These are phyloP conservation scores for Sinosuthora webbiana DNA, from an alignment of 2,113 vertebrate species.

Conservation along the genomic window DNA sequence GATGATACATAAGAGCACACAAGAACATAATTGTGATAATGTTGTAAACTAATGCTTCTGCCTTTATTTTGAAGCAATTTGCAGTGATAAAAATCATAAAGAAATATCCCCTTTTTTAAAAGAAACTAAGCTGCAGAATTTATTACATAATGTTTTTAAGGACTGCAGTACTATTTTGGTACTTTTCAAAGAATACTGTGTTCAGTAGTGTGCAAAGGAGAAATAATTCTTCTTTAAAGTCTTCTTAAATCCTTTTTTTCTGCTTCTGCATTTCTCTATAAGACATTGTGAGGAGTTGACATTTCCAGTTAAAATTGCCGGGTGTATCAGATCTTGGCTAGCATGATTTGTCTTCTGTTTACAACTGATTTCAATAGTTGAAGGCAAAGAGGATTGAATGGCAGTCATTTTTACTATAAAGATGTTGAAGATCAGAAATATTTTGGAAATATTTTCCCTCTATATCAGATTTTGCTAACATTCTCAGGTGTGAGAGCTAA, in stretches of 20 bases:
- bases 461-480: neutral
- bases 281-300: neutral
- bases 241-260: neutral
- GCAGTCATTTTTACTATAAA: neutral
- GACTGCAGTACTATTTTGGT: neutral
- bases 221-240: neutral
- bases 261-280: neutral
- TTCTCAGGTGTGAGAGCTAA: neutral
- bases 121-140: neutral
- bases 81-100: neutral
- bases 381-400: neutral
- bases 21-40: neutral
- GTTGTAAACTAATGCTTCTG: neutral
- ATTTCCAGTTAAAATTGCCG: neutral
- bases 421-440: neutral
- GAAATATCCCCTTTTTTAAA: neutral
- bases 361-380: neutral
- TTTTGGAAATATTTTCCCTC: neutral
- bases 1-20: neutral
- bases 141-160: slow-evolving; percentile 2
- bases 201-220: neutral
- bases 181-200: neutral
- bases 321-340: neutral
- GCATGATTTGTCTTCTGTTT: neutral
- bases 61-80: neutral